A percentile compares a stretch with the other conserved stretches of the same genome.
Evolutionary conservation across 2,797 vertebrate genomes (phyloP).

Genomic region (Oryzias dopingdopingensis): DNA sequence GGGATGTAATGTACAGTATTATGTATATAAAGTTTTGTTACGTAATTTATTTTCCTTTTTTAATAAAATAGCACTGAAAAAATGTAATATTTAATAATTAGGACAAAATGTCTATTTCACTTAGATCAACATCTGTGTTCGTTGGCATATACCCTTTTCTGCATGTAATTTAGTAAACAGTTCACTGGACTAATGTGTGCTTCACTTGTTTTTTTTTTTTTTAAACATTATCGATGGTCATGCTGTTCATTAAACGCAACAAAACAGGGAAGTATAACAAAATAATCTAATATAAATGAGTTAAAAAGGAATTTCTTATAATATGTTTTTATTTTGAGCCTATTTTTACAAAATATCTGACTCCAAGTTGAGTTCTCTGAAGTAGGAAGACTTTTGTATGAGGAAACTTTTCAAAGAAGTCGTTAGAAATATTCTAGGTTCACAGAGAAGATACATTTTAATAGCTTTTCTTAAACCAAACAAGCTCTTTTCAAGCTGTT

Average conservation of each 20-base stretch:
- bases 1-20: slow-evolving; percentile 90
- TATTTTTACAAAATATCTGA: no score
- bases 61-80: slow-evolving; percentile 72
- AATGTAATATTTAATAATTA: slow-evolving; percentile 71
- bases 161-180: slow-evolving; percentile 44
- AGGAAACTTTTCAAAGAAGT: neutral
- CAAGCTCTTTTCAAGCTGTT: slow-evolving; percentile 54
- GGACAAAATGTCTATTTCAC: slow-evolving; percentile 52
- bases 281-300: no score
- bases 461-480: slow-evolving; percentile 36
- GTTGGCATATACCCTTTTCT: slow-evolving; percentile 65
- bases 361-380: slow-evolving; percentile 1
- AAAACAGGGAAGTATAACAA: no score
- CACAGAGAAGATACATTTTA: slow-evolving; percentile 13
- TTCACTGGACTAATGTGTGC: slow-evolving; percentile 60
- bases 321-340: no score
- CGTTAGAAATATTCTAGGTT: slow-evolving; percentile 34
- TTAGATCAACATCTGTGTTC: slow-evolving; percentile 59
- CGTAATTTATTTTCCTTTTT: slow-evolving; percentile 90
- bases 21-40: slow-evolving; percentile 90
- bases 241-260: no score
- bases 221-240: no score
- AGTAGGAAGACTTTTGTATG: slow-evolving; percentile 1
- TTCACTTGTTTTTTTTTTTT: slow-evolving; percentile 7
- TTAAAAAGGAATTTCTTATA: no score